Base-by-base conservation (phyloP, 1,140 invertebrate species). In the Vanessa tameamea region DNA sequence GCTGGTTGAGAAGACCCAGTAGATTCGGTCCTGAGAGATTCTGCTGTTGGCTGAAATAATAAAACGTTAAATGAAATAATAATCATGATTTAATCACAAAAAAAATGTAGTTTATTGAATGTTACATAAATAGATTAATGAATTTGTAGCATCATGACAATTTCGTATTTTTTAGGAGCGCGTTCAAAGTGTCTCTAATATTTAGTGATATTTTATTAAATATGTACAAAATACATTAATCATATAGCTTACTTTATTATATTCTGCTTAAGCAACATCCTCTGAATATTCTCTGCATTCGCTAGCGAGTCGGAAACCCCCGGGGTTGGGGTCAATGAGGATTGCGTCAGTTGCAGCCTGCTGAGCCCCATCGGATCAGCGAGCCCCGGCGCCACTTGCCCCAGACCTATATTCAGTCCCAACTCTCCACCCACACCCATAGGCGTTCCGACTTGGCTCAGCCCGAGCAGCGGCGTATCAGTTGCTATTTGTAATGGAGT, bases 251-350 rank as follows among this genome's bases (percentile, higher is more conserved):
- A 93, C 92, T 90, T 93, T 73, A 90, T 92, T 73, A 93, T 92
- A 82, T 93, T 93, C 77, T 93, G 92, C 68, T 93, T 93, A 16
- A 93, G 77, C 53, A 93, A 69, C 90, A 93, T 93, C 79, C 90
- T 82, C 69, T 93, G 91, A 48, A 93, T 89, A 69, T 93, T 93
- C 68, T 93, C 91, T 12, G 88, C 86, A 57, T 92, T 93, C 9
- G 90, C 81, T 70, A 90, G 50, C 9, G 80, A 69, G n/a, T 88
- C 87, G 1, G 64, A 81, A 2, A 82, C 77, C n/a, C 69, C 80
- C 11, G 84, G 82, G 0, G 82, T 82, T 3, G 86, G 83, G 12
- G 82, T 83, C n/a, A 85, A 69, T 1, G 78, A 77, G 12, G 80
- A 81, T 59, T 85, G 85, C 26, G 78, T 75, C 70, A 81, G 71